A percentile compares a stretch with the other conserved stretches of the same genome.
Conservation (phyloP, 2,113 vertebrate species). For the Cercopithecus mona region DNA sequence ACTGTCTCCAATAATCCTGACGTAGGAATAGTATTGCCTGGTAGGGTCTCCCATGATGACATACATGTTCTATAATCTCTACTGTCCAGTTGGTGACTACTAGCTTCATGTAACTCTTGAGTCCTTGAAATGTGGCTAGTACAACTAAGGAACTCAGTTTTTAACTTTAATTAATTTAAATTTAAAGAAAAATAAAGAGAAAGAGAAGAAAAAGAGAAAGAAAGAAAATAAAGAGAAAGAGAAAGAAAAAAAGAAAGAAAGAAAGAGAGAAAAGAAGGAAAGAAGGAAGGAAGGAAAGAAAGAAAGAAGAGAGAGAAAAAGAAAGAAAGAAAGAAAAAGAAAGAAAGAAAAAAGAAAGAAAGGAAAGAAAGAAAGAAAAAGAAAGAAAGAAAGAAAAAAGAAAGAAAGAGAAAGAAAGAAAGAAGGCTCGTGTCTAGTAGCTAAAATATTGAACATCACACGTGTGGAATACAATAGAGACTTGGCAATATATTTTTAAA, state of each 20-base stretch:
- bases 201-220: too few species aligned
- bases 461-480: not conserved
- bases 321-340: too few species aligned
- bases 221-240: too few species aligned
- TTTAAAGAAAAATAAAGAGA: not conserved
- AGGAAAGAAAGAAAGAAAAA: accelerated
- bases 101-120: not conserved
- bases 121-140: not conserved
- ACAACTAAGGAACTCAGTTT: not conserved
- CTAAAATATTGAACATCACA: not conserved
- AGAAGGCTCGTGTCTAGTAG: not conserved
- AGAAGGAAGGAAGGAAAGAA: too few species aligned
- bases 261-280: too few species aligned
- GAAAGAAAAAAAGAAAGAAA: too few species aligned
- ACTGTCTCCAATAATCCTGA: not conserved
- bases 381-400: too few species aligned
- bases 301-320: too few species aligned
- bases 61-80: not conserved
- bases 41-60: not conserved
- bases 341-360: too few species aligned
- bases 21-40: not conserved
- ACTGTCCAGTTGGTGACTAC: not conserved
- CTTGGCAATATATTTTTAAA: not conserved
- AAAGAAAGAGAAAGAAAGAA: too few species aligned
- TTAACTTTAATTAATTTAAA: not conserved